Evolutionary conservation across 2,113 vertebrate genomes (phyloP).

Genomic region (Muscicapa adusta): DNA sequence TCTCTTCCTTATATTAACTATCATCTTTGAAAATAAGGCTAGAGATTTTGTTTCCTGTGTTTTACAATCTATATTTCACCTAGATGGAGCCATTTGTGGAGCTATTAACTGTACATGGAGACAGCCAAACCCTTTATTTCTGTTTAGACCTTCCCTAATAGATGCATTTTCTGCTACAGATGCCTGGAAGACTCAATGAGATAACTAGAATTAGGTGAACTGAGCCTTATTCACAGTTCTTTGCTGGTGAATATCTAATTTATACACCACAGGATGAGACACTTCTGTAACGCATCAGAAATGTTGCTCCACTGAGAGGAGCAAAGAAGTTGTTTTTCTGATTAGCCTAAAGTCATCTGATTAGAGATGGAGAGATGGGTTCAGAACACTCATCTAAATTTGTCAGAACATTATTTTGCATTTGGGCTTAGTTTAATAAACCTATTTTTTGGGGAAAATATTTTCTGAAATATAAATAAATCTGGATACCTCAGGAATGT

Average conservation of each 20-base stretch:
- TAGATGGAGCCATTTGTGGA: not conserved
- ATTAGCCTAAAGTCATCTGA: not conserved
- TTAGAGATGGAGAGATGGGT: not conserved
- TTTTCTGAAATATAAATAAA: not conserved
- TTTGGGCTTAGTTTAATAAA: not conserved
- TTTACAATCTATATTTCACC: not conserved
- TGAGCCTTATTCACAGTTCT: not conserved
- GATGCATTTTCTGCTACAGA: not conserved
- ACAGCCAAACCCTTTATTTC: not conserved
- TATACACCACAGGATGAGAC: not conserved
- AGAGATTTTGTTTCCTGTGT: not conserved
- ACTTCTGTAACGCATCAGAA: not conserved
- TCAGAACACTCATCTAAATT: not conserved
- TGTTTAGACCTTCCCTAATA: not conserved
- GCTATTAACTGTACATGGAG: not conserved
- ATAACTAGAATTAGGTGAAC: not conserved
- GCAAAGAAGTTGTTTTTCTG: not conserved
- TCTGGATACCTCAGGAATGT: not conserved
- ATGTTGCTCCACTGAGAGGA: not conserved
- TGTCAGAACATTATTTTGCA: not conserved
- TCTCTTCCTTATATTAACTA: not conserved
- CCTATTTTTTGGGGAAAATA: not conserved
- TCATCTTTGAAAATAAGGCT: not conserved
- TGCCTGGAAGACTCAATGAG: not conserved
- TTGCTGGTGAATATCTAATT: not conserved